A percentile compares a stretch with the other conserved stretches of the same genome.
phyloP scores from a whole-genome alignment of 2,888 invertebrate genomes.

The Ypsolopha sequella region DNA sequence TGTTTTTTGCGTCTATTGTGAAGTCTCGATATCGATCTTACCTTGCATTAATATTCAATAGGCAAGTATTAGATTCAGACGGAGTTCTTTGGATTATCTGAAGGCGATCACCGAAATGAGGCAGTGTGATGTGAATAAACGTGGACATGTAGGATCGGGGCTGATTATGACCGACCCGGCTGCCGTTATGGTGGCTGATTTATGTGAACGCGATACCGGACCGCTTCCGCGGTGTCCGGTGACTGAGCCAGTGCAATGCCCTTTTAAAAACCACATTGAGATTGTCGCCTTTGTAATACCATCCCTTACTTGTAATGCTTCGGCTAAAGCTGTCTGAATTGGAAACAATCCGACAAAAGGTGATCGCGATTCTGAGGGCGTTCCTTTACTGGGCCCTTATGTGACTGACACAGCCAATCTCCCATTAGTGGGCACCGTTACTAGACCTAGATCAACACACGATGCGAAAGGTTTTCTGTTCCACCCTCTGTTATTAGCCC shows the following conservation, averaged over 20 bases:
- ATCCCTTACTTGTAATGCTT: not conserved
- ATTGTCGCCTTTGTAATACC: not conserved
- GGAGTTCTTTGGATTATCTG: conserved; percentile 26
- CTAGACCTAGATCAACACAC: conserved; percentile 4
- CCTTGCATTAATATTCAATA: conserved; percentile 26
- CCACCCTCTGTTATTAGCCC: conserved; percentile 17
- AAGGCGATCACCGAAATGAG: conserved; percentile 37
- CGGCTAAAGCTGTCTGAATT: not conserved
- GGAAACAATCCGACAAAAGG: not conserved
- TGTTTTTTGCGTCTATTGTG: conserved; percentile 22
- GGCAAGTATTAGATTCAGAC: conserved; percentile 25
- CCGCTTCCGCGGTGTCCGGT: conserved; percentile 60
- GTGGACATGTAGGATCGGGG: conserved; percentile 47
- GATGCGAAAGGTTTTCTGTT: conserved; percentile 7
- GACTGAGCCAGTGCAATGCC: conserved; percentile 37
- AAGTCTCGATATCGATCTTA: conserved; percentile 17
- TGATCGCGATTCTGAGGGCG: not conserved
- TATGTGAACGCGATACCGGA: conserved; percentile 52
- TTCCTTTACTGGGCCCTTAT: not conserved
- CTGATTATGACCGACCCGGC: conserved; percentile 23
- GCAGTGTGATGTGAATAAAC: conserved; percentile 31
- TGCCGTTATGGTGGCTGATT: conserved; percentile 56
- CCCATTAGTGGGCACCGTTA: conserved; percentile 4
- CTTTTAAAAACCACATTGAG: conserved; percentile 28
- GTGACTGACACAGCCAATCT: conserved; percentile 5